These are phyloP conservation scores for Metellina segmentata DNA, from an alignment of 2,888 invertebrate genomes.

Conservation along the genomic window DNA sequence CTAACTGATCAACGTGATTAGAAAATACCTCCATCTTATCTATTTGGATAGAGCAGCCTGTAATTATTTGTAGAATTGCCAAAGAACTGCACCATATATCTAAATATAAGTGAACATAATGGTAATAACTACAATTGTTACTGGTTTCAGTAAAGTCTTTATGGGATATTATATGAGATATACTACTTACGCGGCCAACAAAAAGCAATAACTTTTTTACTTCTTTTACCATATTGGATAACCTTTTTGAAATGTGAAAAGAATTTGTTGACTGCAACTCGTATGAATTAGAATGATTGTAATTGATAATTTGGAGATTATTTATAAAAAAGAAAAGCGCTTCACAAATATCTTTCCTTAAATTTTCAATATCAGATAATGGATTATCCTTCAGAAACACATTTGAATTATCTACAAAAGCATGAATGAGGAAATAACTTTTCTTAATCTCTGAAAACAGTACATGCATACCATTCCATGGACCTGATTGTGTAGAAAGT, in stretches of 20 bases:
- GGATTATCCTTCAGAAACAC: neutral
- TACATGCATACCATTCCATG: constrained; percentile 5
- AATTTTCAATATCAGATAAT: constrained; percentile 6
- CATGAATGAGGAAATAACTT: constrained; percentile 23
- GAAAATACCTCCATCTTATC: constrained; percentile 10
- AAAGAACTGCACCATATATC: constrained; percentile 63
- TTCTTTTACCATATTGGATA: constrained; percentile 33
- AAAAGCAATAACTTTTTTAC: constrained; percentile 48
- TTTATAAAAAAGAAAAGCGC: neutral
- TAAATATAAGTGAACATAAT: constrained; percentile 58
- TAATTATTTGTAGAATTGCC: constrained; percentile 25
- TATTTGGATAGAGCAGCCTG: neutral
- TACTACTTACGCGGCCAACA: constrained; percentile 53
- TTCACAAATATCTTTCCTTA: constrained; percentile 17
- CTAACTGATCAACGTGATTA: constrained; percentile 17
- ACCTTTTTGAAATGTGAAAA: neutral
- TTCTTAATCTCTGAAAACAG: constrained; percentile 47
- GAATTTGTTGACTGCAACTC: neutral
- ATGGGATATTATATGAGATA: constrained; percentile 15
- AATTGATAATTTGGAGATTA: constrained; percentile 26
- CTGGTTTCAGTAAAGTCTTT: constrained; percentile 41
- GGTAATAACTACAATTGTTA: constrained; percentile 39
- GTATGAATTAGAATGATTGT: neutral
- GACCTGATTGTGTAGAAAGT: neutral
- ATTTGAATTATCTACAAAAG: constrained; percentile 7